Evolutionary conservation across 2,797 vertebrate genomes (phyloP), one percentile per base, ranked within the genome.

Genomic region (Limosa lapponica): DNA sequence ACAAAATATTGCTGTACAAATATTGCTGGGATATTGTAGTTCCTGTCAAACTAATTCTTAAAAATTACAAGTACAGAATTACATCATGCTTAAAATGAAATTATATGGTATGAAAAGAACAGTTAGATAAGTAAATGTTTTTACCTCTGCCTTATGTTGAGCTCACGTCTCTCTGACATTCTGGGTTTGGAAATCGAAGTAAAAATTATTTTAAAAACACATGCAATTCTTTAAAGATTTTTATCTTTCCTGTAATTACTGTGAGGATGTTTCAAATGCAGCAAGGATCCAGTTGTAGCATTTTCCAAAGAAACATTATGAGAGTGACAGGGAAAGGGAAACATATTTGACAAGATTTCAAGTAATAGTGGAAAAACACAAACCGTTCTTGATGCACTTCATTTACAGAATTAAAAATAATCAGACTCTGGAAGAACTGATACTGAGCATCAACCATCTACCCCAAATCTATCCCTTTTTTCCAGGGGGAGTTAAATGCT

Each of bases 331-430:
- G 28, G 17, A 70, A 86, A 73, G 20, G 17, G 66, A 82, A 89
- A 93, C 13, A 16, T 62, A 30, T 87, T 91, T 89, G 64, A 74
- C 34, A 71, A 72, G 59, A 80, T 78, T 92, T 93, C 74, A 92
- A 92, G 73, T 54, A 79, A 43, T 6, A 22, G 7, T 61, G 27
- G 23, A 41, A 89, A 91, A 89, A 1, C 58, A 71, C 10, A 87
- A 89, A 70, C 41, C 6, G 22, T 83, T 81, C 65, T 44, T 86
- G 36, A 87, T 74, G 36, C 14, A 36, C 13, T 88, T 86, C n/a
- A 62, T 93, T 91, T 92, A 72, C 8, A 90, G 41, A 80, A 57
- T 65, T 13, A 59, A 92, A 73, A 82, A 36, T 82, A 44, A 36
- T 20, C 49, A 41, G 65, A 46, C 28, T 81, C 65, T 59, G n/a